phyloP scores from a whole-genome alignment of 2,113 vertebrate species.

The Oophaga pumilio region DNA sequence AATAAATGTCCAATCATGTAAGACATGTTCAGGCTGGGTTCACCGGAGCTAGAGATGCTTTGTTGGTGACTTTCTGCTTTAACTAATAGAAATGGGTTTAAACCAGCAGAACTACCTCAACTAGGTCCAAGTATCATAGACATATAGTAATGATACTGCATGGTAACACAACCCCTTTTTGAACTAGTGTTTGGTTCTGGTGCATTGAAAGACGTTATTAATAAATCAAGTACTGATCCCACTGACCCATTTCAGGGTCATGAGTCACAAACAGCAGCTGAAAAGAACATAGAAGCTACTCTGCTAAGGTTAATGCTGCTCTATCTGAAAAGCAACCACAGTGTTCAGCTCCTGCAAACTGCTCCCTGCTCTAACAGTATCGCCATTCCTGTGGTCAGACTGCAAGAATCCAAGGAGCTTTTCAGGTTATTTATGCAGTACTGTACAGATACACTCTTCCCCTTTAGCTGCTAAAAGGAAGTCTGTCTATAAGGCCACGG shows the following conservation, averaged over 20 bases:
- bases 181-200: not conserved
- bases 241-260: not conserved
- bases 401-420: constrained; percentile 7
- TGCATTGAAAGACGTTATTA: not conserved
- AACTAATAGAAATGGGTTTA: not conserved
- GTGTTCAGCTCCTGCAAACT: not conserved
- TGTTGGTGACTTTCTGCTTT: not conserved
- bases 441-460: not conserved
- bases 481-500: no score
- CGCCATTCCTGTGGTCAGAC: constrained; percentile 17
- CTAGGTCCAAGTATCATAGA: not conserved
- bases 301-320: constrained; percentile 1
- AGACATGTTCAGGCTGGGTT: no score
- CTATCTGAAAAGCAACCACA: constrained; percentile 1
- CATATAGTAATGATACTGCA: not conserved
- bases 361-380: not conserved
- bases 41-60: no score
- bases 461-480: not conserved
- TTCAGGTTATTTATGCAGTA: not conserved
- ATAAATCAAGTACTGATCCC: not conserved
- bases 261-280: not conserved
- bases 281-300: not conserved
- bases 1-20: no score
- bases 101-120: not conserved
- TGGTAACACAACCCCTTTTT: not conserved